Conservation (phyloP, 2,797 vertebrate species). For the Aviceda cuculoides region DNA sequence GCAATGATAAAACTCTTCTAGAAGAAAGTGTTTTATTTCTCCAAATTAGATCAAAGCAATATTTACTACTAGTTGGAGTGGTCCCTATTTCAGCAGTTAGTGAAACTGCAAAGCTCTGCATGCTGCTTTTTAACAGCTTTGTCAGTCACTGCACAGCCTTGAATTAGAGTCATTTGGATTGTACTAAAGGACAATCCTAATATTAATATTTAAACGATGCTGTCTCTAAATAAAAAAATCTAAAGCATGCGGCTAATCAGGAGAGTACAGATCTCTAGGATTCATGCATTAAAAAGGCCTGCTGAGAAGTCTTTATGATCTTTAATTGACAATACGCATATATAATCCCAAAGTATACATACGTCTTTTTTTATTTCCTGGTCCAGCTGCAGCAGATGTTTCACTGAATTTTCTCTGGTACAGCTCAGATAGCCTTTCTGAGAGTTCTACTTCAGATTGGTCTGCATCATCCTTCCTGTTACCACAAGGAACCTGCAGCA, state of each 20-base stretch:
- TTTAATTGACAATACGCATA: not conserved
- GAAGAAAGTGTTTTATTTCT: not conserved
- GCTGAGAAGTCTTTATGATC: not conserved
- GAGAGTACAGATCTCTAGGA: not conserved
- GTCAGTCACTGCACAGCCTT: not conserved
- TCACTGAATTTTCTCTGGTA: conserved; percentile 81
- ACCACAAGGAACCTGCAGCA: conserved; percentile 79
- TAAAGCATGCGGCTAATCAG: not conserved
- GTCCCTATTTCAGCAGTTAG: not conserved
- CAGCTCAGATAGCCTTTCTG: conserved; percentile 79
- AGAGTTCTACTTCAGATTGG: conserved; percentile 78
- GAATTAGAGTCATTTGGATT: not conserved
- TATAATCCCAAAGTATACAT: not conserved
- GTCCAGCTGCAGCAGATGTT: conserved; percentile 10
- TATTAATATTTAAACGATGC: not conserved
- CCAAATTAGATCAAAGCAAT: not conserved
- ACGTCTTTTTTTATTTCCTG: conserved; percentile 81
- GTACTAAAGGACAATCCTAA: not conserved
- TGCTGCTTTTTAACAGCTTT: not conserved
- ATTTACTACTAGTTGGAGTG: not conserved
- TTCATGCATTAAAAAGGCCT: not conserved
- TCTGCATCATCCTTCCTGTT: conserved; percentile 61
- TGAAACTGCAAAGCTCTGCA: not conserved
- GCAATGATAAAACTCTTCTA: not conserved
- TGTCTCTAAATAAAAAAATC: not conserved